Base-by-base conservation (phyloP, 2,888 invertebrate species). In the Nomada ruficornis region DNA sequence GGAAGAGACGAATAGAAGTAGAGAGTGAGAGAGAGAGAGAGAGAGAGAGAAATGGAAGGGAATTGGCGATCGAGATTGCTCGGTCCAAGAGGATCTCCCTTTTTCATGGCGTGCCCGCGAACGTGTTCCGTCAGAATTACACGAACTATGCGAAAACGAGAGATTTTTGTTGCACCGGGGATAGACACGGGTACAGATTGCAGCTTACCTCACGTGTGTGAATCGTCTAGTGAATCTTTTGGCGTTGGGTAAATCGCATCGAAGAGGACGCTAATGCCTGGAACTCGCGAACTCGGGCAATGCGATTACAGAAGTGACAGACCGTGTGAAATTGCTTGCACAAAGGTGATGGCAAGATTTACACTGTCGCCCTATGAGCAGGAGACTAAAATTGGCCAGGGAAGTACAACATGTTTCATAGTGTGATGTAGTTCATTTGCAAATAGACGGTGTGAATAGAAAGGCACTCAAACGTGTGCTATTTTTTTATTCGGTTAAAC, bases 31-130 rank as follows among this genome's bases (percentile, higher is more conserved):
- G 20, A 15, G 47, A 11, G 10, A 29, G 10, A 11, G 2, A 4
- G 23, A n/a, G 15, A 5, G 13, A 0, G 57, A 18, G 57, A 3
- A 10, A 26, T 42, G 2, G 63, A 57, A 15, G 67, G 13, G 77
- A 74, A 60, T 73, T 63, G 60, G 29, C 54, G 65, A n/a, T 69
- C 67, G 81, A 65, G 67, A 81, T 63, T 68, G 67, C 74, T 54
- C 50, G 18, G 20, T 13, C 50, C 29, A 52, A 20, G 59, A 26
- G 60, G 20, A 47, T 57, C 47, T 10, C n/a, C 36, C 36, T 62
- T 68, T 59, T 67, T 60, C n/a, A 18, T 10, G 2, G 18, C 15
- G 23, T 44, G 44, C 20, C 42, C 71, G 36, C 54, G 36, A 20
- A 50, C n/a, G 36, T 36, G 54, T 55, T 65, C 26, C 52, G 18